These are phyloP conservation scores for Glyptemys insculpta DNA, from an alignment of 2,797 vertebrate genomes.

Conservation along the genomic window DNA sequence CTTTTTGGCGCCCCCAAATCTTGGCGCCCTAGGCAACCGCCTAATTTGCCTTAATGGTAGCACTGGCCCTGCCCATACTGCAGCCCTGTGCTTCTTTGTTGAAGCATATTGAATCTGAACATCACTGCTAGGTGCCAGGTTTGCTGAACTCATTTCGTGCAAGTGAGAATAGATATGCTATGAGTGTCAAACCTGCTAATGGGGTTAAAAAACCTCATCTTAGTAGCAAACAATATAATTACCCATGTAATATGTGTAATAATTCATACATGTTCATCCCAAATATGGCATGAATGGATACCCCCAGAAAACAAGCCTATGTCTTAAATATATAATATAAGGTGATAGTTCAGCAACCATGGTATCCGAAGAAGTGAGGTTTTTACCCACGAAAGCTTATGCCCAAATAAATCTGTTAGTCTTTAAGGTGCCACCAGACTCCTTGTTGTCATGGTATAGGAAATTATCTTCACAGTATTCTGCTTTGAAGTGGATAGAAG, in stretches of 20 bases:
- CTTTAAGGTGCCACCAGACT: no score
- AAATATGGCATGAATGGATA: neutral
- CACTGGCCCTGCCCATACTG: neutral
- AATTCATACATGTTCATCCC: neutral
- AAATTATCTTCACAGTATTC: neutral
- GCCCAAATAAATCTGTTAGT: no score
- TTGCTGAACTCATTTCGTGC: neutral
- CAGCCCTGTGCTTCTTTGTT: neutral
- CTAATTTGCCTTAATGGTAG: no score
- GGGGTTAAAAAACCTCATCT: neutral
- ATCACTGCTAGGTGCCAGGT: neutral
- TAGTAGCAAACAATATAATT: neutral
- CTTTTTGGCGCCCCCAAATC: no score
- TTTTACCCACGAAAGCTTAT: no score
- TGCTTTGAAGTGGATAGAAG: neutral
- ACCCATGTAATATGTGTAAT: neutral
- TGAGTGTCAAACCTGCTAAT: neutral
- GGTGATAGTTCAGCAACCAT: no score
- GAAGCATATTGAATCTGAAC: neutral
- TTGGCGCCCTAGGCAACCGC: no score
- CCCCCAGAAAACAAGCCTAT: neutral
- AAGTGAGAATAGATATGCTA: neutral
- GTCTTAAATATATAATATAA: neutral
- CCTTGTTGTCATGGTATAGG: no score
- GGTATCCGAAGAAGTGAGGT: no score